Percentiles rank a stretch among this genome's conserved stretches.
These are phyloP conservation scores for Calliphora vicina DNA, from an alignment of 1,140 invertebrate genomes.

Conservation along the genomic window DNA sequence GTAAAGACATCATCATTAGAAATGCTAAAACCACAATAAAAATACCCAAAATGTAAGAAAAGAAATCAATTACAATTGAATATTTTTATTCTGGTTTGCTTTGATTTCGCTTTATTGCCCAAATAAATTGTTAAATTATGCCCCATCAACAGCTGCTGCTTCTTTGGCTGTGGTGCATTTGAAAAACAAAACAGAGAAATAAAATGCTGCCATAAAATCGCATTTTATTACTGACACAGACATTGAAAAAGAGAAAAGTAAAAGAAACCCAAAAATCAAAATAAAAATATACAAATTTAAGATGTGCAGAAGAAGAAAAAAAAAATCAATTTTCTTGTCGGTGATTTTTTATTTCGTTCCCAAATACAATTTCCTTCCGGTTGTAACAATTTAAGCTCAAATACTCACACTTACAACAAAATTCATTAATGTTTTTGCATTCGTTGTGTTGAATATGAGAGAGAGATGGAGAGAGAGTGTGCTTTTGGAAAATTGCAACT, in stretches of 20 bases:
- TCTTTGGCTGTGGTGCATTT: not conserved
- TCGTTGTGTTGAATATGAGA: not conserved
- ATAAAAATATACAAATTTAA: slow-evolving; percentile 1
- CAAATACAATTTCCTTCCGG: not conserved
- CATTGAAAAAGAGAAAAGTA: not conserved
- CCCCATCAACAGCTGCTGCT: not conserved
- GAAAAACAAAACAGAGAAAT: not conserved
- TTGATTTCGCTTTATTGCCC: not conserved
- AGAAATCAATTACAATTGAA: no score
- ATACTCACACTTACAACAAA: not conserved
- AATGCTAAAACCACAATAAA: no score
- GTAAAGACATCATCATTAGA: no score
- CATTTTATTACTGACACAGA: not conserved
- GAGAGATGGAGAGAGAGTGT: not conserved
- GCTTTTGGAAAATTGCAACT: slow-evolving; percentile 3
- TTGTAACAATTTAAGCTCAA: not conserved
- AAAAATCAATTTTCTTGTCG: slow-evolving; percentile 7
- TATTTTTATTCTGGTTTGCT: not conserved
- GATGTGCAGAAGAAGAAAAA: not conserved
- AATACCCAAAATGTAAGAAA: no score
- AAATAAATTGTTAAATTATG: slow-evolving; percentile 3
- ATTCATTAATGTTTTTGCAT: not conserved
- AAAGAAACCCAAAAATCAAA: not conserved
- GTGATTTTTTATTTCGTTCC: not conserved
- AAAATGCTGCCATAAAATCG: not conserved